Evolutionary conservation across 1,140 invertebrate species (phyloP).

Genomic region (Battus philenor): DNA sequence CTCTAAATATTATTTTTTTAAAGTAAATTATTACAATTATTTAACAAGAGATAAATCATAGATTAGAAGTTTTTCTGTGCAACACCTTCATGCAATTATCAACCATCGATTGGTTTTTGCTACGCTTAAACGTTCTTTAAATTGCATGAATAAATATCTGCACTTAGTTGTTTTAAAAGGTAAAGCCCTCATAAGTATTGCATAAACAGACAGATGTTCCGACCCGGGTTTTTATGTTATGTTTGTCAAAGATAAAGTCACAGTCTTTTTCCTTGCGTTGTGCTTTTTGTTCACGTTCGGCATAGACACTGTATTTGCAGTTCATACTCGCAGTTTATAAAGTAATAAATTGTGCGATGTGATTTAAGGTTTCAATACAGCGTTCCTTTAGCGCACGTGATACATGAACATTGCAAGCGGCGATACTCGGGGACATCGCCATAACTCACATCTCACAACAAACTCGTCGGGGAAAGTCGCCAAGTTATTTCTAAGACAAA

Average conservation of each 20-base stretch:
- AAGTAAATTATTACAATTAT: no score
- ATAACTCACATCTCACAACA: conserved; percentile 34
- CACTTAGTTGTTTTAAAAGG: no score
- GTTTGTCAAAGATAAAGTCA: no score
- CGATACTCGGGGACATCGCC: conserved; percentile 32
- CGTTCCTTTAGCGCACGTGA: conserved; percentile 18
- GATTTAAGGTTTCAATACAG: conserved; percentile 14
- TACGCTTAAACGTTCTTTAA: no score
- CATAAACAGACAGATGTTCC: conserved; percentile 13
- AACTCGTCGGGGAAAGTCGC: conserved; percentile 35
- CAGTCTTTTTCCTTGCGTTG: no score
- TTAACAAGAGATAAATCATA: no score
- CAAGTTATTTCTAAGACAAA: conserved; percentile 59
- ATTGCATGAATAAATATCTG: no score
- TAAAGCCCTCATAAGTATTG: conserved; percentile 7
- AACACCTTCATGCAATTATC: no score
- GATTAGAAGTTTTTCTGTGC: no score
- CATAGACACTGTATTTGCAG: neutral
- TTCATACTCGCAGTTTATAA: conserved; percentile 4
- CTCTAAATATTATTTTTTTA: no score
- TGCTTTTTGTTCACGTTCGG: neutral
- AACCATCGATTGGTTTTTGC: no score
- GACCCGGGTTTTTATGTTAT: neutral
- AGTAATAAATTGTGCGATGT: conserved; percentile 9
- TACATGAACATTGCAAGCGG: conserved; percentile 25